Conservation (phyloP, 1,140 invertebrate species). For the Lordiphosa clarofinis region DNA sequence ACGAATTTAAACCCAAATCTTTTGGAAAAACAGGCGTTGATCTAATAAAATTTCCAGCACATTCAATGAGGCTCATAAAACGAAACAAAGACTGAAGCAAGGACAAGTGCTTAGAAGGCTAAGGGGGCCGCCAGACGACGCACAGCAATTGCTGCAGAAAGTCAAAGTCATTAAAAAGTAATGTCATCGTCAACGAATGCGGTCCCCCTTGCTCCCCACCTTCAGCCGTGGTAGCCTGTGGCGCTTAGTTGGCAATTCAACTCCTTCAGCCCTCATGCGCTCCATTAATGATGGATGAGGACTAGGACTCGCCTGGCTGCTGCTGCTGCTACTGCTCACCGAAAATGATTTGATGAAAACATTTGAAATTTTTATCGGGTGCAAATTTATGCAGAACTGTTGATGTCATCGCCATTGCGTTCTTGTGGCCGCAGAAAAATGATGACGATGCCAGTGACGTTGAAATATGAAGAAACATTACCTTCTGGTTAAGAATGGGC, state of each 20-base stretch:
- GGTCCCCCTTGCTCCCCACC: conserved; percentile 16
- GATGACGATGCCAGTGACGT: conserved; percentile 76
- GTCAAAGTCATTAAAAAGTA: conserved; percentile 78
- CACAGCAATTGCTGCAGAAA: conserved; percentile 70
- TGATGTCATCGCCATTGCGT: conserved; percentile 65
- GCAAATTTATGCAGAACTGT: conserved; percentile 78
- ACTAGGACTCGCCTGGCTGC: conserved; percentile 22
- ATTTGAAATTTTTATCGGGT: conserved; percentile 78
- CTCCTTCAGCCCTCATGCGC: conserved; percentile 56
- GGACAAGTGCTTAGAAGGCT: background rate
- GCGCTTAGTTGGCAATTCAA: conserved; percentile 50
- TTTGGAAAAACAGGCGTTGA: background rate
- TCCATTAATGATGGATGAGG: conserved; percentile 76
- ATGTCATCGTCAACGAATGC: conserved; percentile 68
- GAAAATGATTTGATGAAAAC: conserved; percentile 77
- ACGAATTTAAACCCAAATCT: no score
- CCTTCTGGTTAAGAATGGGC: conserved; percentile 19
- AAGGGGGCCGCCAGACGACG: conserved; percentile 33
- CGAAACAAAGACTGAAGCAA: conserved; percentile 15
- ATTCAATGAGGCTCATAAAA: conserved; percentile 54
- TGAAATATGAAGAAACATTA: conserved; percentile 74
- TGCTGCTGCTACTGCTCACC: conserved; percentile 27
- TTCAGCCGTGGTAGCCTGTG: conserved; percentile 22
- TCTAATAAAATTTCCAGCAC: conserved; percentile 28
- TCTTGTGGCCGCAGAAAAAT: conserved; percentile 57